Evolutionary conservation across 2,113 vertebrate genomes (phyloP), one percentile per base, ranked within the genome.

Genomic region (Alligator mississippiensis): DNA sequence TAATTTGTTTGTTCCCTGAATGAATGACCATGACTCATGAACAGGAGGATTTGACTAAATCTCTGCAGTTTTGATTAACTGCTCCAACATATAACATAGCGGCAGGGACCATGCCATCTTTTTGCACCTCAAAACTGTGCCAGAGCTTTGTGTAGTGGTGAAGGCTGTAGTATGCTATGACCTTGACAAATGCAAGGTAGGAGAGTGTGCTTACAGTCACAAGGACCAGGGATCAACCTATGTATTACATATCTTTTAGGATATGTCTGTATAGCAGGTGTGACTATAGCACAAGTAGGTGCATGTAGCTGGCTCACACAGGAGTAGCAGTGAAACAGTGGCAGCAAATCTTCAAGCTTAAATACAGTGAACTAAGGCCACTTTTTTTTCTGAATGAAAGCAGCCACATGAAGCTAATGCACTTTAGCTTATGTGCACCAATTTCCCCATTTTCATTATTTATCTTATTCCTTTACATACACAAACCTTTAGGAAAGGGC

Each of bases 261-360:
- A 86, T 10, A 47, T n/a, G 78, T 81, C 70, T 80, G 70, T 60
- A 83, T 76, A 80, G 83, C 88, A 88, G 76, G 28, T 7, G 28
- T 75, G 92, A 57, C 72, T 72, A 81, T 14, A 88, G 83, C 1
- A 57, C 0, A 0, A 68, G 80, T 80, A 94, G 68, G 82, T 27
- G 19, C 3, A 0, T 59, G 62, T 25, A 91, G 82, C 54, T 79
- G 17, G 47, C 47, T 47, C 47, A 47, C 47, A 47, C 1, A 74
- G 75, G 84, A 87, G 7, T 38, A 93, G 78, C 57, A 82, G 22
- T 1, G 59, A 4, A 85, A 60, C 82, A 93, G 55, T 72, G 76
- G 79, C 38, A 91, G 59, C n/a, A 21, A 90, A 93, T 82, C 66
- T 89, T 89, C 57, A 57, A 85, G 57, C 66, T 87, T 66, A 28